phyloP scores from a whole-genome alignment of 2,113 vertebrate species.

The Gobio gobio region DNA sequence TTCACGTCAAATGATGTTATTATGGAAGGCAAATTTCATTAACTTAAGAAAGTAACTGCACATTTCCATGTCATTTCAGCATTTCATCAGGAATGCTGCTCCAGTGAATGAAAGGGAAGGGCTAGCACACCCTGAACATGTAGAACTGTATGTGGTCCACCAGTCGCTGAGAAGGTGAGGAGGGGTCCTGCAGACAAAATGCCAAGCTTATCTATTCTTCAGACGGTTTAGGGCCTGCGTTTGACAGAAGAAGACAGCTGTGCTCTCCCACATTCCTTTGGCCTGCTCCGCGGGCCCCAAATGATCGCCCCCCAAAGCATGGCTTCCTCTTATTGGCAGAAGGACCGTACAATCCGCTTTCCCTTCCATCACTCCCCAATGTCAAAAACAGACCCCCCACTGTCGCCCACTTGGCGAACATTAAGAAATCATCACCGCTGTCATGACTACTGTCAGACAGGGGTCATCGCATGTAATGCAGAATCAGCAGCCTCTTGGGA shows the following conservation, averaged over 20 bases:
- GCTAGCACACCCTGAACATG: neutral
- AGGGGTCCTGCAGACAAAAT: constrained; percentile 61
- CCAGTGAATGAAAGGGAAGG: neutral
- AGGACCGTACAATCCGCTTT: constrained; percentile 48
- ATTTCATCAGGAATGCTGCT: constrained; percentile 25
- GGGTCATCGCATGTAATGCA: constrained; percentile 51
- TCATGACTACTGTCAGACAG: constrained; percentile 54
- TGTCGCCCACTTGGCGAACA: constrained; percentile 51
- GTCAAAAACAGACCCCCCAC: constrained; percentile 33
- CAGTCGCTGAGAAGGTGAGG: constrained; percentile 56
- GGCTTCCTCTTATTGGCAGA: constrained; percentile 59
- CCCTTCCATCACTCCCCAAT: constrained; percentile 13
- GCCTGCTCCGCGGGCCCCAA: constrained; percentile 62
- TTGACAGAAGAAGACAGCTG: constrained; percentile 78
- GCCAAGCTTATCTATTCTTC: constrained; percentile 64
- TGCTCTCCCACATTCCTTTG: constrained; percentile 70
- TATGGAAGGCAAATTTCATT: neutral
- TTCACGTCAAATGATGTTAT: neutral
- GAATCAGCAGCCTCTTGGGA: constrained; percentile 51
- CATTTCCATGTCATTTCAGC: neutral
- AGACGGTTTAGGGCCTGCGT: constrained; percentile 61
- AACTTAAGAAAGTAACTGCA: neutral
- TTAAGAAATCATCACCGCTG: constrained; percentile 71
- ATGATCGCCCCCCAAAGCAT: constrained; percentile 51
- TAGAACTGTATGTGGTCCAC: constrained; percentile 54